Evolutionary conservation across 2,888 invertebrate species (phyloP), one percentile per base, ranked within the genome.

Genomic region (Cosmopolites sordidus): DNA sequence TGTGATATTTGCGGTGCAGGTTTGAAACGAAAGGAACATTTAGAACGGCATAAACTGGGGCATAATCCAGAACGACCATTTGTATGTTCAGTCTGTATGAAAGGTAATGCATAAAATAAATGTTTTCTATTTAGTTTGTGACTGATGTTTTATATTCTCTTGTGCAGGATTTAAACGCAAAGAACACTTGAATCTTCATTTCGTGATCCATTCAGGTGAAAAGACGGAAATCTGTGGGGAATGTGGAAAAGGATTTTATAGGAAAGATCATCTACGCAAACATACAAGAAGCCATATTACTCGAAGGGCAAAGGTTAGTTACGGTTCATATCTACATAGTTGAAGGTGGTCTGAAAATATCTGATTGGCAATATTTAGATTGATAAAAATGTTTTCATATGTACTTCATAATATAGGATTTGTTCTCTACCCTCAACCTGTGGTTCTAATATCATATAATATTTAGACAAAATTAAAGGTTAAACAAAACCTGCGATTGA

Each of bases 161-260:
- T 16, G 2, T 44, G 2, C 12, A 57, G 60, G 70, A 22, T 89
- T 89, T 75, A 89, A 89, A 71, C 79, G 89, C 52, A 84, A 88
- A 70, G 89, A 90, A 68, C 89, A 90, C 65, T 79, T 90, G 65
- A 89, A 88, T 72, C 78, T 89, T 59, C 90, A 90, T 74, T 84
- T 85, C 63, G 88, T 89, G 63, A 90, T 89, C 70, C 90, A 90
- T 75, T 87, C 88, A 49, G 89, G 89, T 29, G 84, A 87, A 70
- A 89, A 89, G 75, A 88, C 86, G 3, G 88, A 89, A 71, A 83
- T 87, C 58, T 89, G 88, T 69, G 79, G 76, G 29, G 84, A 86
- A 68, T 89, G 88, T 65, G 87, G 87, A 39, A 88, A 88, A 73
- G 86, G 86, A 29, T 87, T 87, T 71, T 87, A 87, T 69, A 79